phyloP scores from a whole-genome alignment of 2,888 invertebrate species.

The Capitulum mitella region DNA sequence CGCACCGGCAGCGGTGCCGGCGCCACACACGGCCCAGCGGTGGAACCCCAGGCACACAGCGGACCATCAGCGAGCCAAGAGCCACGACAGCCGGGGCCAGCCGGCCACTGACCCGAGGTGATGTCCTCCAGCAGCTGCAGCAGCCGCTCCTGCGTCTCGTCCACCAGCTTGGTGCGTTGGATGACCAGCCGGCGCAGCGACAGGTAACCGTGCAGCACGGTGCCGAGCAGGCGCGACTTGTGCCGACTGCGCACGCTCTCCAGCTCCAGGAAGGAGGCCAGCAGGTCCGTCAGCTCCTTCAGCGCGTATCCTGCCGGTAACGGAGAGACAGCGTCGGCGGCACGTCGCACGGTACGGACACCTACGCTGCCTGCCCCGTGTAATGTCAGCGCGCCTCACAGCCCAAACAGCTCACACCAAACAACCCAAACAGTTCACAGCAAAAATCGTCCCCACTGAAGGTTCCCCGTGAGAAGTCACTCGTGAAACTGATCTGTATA shows the following conservation, averaged over 20 bases:
- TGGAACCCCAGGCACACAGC: too few species aligned
- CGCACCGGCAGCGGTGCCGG: too few species aligned
- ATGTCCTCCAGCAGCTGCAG: conserved; percentile 88
- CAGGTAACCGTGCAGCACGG: conserved; percentile 87
- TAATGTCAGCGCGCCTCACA: too few species aligned
- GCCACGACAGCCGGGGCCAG: background rate
- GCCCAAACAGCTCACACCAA: background rate
- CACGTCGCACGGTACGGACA: too few species aligned
- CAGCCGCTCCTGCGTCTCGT: conserved; percentile 92
- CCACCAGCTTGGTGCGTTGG: conserved; percentile 87
- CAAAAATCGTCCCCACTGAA: too few species aligned
- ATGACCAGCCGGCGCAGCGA: conserved; percentile 83
- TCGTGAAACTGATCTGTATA: too few species aligned
- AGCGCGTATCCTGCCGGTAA: conserved; percentile 67
- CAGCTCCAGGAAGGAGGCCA: conserved; percentile 81
- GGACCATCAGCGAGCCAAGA: too few species aligned
- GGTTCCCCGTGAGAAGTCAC: too few species aligned
- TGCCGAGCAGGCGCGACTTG: conserved; percentile 79
- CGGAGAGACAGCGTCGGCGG: too few species aligned
- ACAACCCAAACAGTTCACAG: too few species aligned
- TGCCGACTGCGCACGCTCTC: conserved; percentile 78
- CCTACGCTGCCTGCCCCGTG: too few species aligned
- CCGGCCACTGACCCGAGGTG: conserved; percentile 62
- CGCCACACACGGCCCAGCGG: too few species aligned
- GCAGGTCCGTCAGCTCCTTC: conserved; percentile 78